Conservation (phyloP, 2,888 invertebrate species). For the Ferrisia virgata region DNA sequence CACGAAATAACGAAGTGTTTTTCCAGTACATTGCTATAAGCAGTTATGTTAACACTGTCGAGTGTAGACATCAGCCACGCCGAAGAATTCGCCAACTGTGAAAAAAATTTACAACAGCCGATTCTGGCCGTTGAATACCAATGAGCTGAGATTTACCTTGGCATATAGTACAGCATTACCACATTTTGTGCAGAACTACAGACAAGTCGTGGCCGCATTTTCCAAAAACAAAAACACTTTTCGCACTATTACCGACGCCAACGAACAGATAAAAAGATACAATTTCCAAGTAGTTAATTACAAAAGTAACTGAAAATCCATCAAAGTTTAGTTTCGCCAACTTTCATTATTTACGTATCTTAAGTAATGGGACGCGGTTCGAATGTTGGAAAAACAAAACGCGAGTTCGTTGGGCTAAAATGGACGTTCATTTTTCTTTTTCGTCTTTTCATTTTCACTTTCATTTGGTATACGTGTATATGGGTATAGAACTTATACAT, state of each 20-base stretch:
- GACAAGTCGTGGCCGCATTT: neutral
- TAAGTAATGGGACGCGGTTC: neutral
- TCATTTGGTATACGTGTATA: neutral
- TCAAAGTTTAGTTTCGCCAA: constrained; percentile 21
- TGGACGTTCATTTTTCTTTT: constrained; percentile 18
- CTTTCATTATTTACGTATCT: constrained; percentile 22
- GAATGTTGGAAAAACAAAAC: constrained; percentile 18
- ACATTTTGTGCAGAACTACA: neutral
- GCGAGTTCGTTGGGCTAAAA: neutral
- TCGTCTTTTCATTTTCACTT: neutral
- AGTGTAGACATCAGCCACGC: neutral
- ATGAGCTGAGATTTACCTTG: constrained; percentile 23
- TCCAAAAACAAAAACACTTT: constrained; percentile 18
- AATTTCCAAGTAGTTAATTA: constrained; percentile 30
- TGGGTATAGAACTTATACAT: too few relatives aligned
- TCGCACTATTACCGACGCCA: neutral
- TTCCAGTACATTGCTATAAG: neutral
- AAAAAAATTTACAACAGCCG: neutral
- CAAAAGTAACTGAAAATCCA: constrained; percentile 29
- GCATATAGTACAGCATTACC: neutral
- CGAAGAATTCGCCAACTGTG: neutral
- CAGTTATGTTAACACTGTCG: too few relatives aligned
- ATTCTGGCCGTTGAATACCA: neutral
- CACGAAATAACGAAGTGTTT: too few relatives aligned
- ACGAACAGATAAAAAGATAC: constrained; percentile 15